phyloP scores from a whole-genome alignment of 2,797 vertebrate species.

The Artibeus lituratus region DNA sequence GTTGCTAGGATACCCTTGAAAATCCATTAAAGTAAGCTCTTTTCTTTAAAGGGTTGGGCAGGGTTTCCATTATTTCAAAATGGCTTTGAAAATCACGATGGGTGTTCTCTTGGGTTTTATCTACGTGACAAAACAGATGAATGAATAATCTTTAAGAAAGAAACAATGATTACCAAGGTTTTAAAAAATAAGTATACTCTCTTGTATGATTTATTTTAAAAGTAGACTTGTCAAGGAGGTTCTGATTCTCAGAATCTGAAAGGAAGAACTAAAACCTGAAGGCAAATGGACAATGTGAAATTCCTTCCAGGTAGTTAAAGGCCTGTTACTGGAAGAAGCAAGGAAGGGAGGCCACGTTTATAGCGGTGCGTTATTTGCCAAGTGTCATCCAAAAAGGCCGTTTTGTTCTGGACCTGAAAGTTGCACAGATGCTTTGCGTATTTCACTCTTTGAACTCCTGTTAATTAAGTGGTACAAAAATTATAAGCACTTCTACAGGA shows the following conservation, averaged over 20 bases:
- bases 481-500: not conserved
- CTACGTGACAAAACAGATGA: constrained; percentile 34
- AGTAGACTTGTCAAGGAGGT: not conserved
- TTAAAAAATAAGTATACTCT: constrained; percentile 27
- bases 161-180: not conserved
- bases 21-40: constrained; percentile 55
- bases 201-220: constrained; percentile 8
- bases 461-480: not conserved
- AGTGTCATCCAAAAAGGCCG: not conserved
- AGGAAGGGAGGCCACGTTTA: not conserved
- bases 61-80: constrained; percentile 63
- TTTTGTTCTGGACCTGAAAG: not conserved
- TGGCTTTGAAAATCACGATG: constrained; percentile 53
- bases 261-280: not conserved
- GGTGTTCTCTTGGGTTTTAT: constrained; percentile 38
- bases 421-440: not conserved
- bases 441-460: not conserved
- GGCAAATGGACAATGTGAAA: not conserved
- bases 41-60: constrained; percentile 56
- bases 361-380: not conserved
- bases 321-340: not conserved
- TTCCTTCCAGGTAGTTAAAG: not conserved
- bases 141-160: constrained; percentile 1
- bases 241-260: not conserved
- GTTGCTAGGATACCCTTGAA: constrained; percentile 55